Base-by-base conservation (phyloP, 2,797 vertebrate genomes). In the Syngnathus rostellatus region DNA sequence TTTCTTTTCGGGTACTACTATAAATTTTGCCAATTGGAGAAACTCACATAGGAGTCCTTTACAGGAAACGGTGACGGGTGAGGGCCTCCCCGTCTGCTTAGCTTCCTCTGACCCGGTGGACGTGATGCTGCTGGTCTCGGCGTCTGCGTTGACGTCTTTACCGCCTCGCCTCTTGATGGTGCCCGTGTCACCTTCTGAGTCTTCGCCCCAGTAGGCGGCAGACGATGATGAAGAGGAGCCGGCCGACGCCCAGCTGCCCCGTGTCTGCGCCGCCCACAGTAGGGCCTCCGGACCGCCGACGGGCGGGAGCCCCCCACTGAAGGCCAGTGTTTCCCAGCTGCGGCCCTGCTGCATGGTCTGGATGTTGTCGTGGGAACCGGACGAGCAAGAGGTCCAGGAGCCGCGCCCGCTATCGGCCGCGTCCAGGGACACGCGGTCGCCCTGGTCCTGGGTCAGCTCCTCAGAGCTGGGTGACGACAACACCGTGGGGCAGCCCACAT, bases 381-480 rank as follows among this genome's bases (percentile, higher is more conserved):
- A 99, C 0, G 97, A 99, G 77, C 97, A 99, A 19, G 97, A 99
- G 0, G 97, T 99, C 97, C 97, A 99, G 90, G 97, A 99, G 64
- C 97, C 97, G 0, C 97, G 94, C 62, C 97, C 97, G 0, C 97
- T 99, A 90, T 99, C 97, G 0, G 96, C 96, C 0, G 97, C 96
- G 9, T 98, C 97, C 0, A 99, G 91, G 0, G 97, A 99, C 2
- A 96, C 94, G 0, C 97, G 92, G 67, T 99, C 97, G 9, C 96
- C 96, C 80, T 98, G 95, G 85, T 98, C 96, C 80, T 98, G 96
- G 64, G 94, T 96, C 68, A 98, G 91, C 75, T 99, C 96, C 83
- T 99, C 96, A 7, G 95, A 92, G 80, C 95, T 98, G 64, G 97
- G 95, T 3, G 97, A 98, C 74, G 96, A 97, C 37, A 97, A 91